These are phyloP conservation scores for Spongia lamella DNA, from an alignment of 37 sponge, comb jelly and placozoan species.

Conservation along the genomic window DNA sequence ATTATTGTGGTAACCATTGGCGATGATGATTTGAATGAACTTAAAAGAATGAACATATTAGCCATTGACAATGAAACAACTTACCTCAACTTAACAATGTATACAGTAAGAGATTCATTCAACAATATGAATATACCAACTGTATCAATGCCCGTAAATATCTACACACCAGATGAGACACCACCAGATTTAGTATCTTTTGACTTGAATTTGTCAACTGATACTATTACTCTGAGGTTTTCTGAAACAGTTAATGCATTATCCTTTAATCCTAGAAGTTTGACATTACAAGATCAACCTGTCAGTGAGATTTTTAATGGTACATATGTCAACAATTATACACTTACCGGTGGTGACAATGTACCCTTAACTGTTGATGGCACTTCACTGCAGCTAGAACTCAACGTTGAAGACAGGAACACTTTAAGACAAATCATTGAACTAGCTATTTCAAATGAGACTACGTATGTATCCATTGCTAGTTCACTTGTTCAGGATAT, in stretches of 20 bases:
- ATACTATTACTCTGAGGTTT: slow-evolving; percentile 70
- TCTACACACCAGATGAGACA: slow-evolving; percentile 70
- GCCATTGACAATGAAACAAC: slow-evolving; percentile 68
- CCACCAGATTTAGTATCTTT: slow-evolving; percentile 69
- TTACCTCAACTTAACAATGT: slow-evolving; percentile 39
- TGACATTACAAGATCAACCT: slow-evolving; percentile 37
- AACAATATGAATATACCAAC: slow-evolving; percentile 55
- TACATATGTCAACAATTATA: slow-evolving; percentile 35
- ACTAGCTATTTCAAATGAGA: slow-evolving; percentile 45
- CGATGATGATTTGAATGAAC: slow-evolving; percentile 69
- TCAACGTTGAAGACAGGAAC: slow-evolving; percentile 77
- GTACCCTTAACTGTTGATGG: slow-evolving; percentile 39
- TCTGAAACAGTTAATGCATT: slow-evolving; percentile 75
- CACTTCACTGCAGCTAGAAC: slow-evolving; percentile 42
- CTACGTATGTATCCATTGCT: slow-evolving; percentile 60
- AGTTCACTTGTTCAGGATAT: slow-evolving; percentile 62
- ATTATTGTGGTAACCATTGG: slow-evolving; percentile 56
- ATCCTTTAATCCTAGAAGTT: slow-evolving; percentile 52
- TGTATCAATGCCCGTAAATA: slow-evolving; percentile 27
- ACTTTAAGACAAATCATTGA: slow-evolving; percentile 72
- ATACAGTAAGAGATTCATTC: slow-evolving; percentile 58
- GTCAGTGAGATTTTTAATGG: slow-evolving; percentile 15
- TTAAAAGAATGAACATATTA: slow-evolving; percentile 54
- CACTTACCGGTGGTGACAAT: slow-evolving; percentile 77
- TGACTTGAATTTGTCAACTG: slow-evolving; percentile 64